Percentiles rank a stretch among this genome's conserved stretches.
phyloP scores from a whole-genome alignment of 2,888 invertebrate genomes.

The Melinopterus prodromus region DNA sequence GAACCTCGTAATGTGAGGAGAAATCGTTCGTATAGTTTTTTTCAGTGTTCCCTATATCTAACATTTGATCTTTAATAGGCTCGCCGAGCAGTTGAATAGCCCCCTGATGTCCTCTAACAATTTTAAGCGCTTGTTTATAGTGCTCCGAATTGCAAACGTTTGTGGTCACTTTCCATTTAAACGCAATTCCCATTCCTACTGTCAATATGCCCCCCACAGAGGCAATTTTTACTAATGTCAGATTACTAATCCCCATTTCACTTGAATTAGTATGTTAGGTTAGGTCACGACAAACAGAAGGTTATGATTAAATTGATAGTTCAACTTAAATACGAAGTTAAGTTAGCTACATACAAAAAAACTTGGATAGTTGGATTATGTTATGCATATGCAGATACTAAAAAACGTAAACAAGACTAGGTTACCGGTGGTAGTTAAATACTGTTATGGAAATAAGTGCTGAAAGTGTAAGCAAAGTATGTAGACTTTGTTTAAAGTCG shows the following conservation, averaged over 20 bases:
- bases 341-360: neutral
- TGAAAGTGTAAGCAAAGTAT: neutral
- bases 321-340: neutral
- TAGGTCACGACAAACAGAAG: too few relatives aligned
- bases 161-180: conserved; percentile 65
- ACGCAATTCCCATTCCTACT: conserved; percentile 62
- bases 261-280: conserved; percentile 7
- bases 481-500: neutral
- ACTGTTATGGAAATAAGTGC: neutral
- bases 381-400: neutral
- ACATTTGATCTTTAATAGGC: conserved; percentile 72
- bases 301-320: too few relatives aligned
- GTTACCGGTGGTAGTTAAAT: neutral
- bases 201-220: conserved; percentile 70
- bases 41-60: conserved; percentile 67
- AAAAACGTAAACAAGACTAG: neutral
- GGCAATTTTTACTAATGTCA: conserved; percentile 69
- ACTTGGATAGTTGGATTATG: neutral
- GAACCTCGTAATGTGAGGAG: conserved; percentile 70
- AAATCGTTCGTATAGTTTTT: conserved; percentile 64
- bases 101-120: conserved; percentile 66
- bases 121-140: conserved; percentile 71
- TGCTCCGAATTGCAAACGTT: conserved; percentile 67
- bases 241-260: conserved; percentile 52
- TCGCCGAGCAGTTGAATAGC: conserved; percentile 75